phyloP scores from a whole-genome alignment of 2,888 invertebrate genomes.

The Siphlonurus alternatus region DNA sequence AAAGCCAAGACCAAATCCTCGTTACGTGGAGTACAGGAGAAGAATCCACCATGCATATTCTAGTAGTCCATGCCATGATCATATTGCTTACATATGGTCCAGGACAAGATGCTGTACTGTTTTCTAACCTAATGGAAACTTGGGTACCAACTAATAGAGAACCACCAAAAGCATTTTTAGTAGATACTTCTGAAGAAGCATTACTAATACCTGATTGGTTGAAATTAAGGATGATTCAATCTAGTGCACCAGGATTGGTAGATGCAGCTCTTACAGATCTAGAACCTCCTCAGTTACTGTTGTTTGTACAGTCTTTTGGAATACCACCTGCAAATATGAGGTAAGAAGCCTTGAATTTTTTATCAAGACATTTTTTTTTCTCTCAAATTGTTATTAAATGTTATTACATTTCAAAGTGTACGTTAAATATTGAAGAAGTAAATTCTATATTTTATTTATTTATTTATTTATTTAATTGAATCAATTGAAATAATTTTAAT shows the following conservation, averaged over 20 bases:
- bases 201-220: constrained; percentile 84
- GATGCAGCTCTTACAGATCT: constrained; percentile 74
- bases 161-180: constrained; percentile 59
- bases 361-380: background rate
- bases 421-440: constrained; percentile 15
- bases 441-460: background rate
- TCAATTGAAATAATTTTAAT: no score
- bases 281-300: constrained; percentile 72
- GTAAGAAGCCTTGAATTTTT: constrained; percentile 20
- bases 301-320: constrained; percentile 92
- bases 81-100: constrained; percentile 59
- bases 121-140: constrained; percentile 49
- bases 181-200: constrained; percentile 67
- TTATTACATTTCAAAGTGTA: background rate
- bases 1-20: constrained; percentile 55
- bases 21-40: constrained; percentile 62
- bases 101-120: constrained; percentile 26
- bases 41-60: constrained; percentile 56
- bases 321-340: constrained; percentile 81
- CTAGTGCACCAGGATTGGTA: constrained; percentile 61
- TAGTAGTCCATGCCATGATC: constrained; percentile 70
- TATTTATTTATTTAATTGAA: background rate
- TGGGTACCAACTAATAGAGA: constrained; percentile 55
- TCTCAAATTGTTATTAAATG: background rate
- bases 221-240: constrained; percentile 66